Percentiles rank a stretch among this genome's conserved stretches.
Conservation (phyloP, 2,113 vertebrate genomes). For the Entelurus aequoreus region DNA sequence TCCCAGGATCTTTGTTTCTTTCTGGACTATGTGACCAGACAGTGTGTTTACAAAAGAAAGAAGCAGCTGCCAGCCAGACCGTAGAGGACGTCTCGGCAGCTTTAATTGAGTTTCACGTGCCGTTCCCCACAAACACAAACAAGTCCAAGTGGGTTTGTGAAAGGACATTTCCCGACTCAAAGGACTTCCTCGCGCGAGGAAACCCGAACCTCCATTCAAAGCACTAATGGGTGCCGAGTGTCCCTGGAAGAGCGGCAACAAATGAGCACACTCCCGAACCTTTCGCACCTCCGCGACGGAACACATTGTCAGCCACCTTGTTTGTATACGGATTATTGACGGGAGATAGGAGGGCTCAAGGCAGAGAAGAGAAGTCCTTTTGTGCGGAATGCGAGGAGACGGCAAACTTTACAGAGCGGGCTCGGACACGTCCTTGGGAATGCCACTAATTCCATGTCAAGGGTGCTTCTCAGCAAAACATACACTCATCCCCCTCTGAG, state of each 20-base stretch:
- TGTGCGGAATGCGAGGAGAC: slow-evolving; percentile 25
- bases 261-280: slow-evolving; percentile 5
- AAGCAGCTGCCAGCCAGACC: neutral
- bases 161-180: slow-evolving; percentile 9
- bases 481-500: slow-evolving; percentile 13
- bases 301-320: slow-evolving; percentile 23
- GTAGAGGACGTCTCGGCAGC: neutral
- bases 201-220: slow-evolving; percentile 11
- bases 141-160: neutral
- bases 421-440: slow-evolving; percentile 55
- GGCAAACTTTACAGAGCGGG: slow-evolving; percentile 42
- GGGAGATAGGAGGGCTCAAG: slow-evolving; percentile 25
- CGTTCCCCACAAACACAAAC: slow-evolving; percentile 11
- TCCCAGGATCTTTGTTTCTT: no score
- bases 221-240: slow-evolving; percentile 29
- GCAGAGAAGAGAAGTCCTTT: slow-evolving; percentile 7
- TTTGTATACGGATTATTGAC: slow-evolving; percentile 48
- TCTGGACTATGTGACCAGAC: no score
- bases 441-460: slow-evolving; percentile 53
- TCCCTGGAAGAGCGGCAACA: slow-evolving; percentile 2
- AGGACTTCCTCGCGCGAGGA: neutral
- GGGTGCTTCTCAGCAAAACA: slow-evolving; percentile 13
- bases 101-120: slow-evolving; percentile 14
- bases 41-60: neutral
- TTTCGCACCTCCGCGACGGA: slow-evolving; percentile 14